Evolutionary conservation across 2,888 invertebrate species (phyloP).

Genomic region (Scaptomyza parva): DNA sequence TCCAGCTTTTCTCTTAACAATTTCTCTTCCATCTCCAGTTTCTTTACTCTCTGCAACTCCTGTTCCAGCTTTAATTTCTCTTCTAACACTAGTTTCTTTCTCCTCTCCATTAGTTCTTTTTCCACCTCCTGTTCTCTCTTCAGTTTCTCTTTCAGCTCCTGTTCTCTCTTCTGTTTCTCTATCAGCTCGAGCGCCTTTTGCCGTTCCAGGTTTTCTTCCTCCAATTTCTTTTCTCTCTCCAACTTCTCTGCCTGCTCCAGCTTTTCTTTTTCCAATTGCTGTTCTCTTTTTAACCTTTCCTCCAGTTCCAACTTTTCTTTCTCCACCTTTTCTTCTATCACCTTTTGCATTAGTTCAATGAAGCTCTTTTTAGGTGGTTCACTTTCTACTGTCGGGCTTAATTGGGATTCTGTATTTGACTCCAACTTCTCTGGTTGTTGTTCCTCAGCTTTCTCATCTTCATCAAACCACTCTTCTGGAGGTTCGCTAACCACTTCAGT

Average conservation of each 20-base stretch:
- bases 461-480: slow-evolving; percentile 16
- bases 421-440: not conserved
- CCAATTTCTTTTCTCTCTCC: no score
- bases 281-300: not conserved
- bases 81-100: not conserved
- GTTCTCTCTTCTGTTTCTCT: not conserved
- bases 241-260: not conserved
- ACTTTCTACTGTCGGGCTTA: not conserved
- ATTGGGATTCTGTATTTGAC: not conserved
- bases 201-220: not conserved
- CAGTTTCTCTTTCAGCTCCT: not conserved
- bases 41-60: no score
- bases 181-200: no score
- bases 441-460: slow-evolving; percentile 7
- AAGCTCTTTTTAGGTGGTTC: not conserved
- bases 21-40: not conserved
- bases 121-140: not conserved
- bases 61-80: not conserved
- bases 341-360: not conserved
- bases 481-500: slow-evolving; percentile 15
- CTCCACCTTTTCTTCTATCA: not conserved
- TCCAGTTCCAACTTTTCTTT: not conserved
- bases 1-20: not conserved
- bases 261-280: slow-evolving; percentile 5
- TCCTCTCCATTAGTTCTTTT: not conserved